Evolutionary conservation across 2,113 vertebrate genomes (phyloP), one percentile per base, ranked within the genome.

Genomic region (Xenopus laevis): DNA sequence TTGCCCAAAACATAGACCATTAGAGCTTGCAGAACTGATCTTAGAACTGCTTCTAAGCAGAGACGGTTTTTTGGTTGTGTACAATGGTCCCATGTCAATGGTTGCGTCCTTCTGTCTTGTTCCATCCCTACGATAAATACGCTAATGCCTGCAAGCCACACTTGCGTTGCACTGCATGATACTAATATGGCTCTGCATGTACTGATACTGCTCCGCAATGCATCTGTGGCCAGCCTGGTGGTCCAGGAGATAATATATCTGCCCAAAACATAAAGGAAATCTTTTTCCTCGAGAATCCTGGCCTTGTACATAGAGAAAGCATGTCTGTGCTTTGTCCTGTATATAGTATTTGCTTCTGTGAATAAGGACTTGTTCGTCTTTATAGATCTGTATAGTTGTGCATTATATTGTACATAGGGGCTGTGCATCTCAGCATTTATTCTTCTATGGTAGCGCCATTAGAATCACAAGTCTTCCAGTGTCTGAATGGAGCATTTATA

Each of bases 391-490:
- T 76, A 76, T 76, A 76, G 65, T 58, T 63, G 50, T 64, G 67
- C 67, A 46, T 77, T 69, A 69, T 55, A 68, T 23, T 77, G 74
- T 77, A 77, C 60, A 77, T 77, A 77, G 67, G 53, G 50, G 65
- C 20, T 27, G 21, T 33, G 63, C 18, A 33, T 44, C 63, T 45
- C n/a, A 17, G 30, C 15, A 40, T 63, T 53, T 68, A 62, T n/a
- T 69, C 65, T 59, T 77, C 17, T 64, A 77, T 63, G 59, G 53
- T 69, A 68, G 74, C 74, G 64, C 74, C 74, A 77, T 77, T 70
- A 77, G 55, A 77, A 77, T 77, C 74, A 58, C 74, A 77, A 77
- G 74, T 77, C 74, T 77, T 77, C 74, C 74, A 77, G 66, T 69
- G 50, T 64, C 72, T 57, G 18, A 70, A 70, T 58, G 45, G 13